phyloP scores from a whole-genome alignment of 2,888 invertebrate species.

The Argyresthia goedartella region DNA sequence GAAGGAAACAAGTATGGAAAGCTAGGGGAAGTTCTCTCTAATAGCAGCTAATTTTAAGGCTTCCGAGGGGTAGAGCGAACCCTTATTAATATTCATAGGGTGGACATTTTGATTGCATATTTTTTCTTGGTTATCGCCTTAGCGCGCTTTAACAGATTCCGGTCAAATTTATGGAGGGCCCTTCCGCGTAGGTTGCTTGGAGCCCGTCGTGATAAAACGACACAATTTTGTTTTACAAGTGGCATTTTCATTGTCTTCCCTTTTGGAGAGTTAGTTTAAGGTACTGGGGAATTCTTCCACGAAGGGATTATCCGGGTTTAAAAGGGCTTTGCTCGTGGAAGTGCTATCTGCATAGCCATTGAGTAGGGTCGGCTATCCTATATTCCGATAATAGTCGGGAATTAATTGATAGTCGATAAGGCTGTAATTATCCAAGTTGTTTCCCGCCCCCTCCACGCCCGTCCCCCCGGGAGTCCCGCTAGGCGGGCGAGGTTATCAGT shows the following conservation, averaged over 20 bases:
- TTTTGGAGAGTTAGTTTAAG: constrained; percentile 5
- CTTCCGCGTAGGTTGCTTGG: constrained; percentile 11
- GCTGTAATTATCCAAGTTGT: constrained; percentile 33
- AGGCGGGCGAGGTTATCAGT: too few relatives aligned
- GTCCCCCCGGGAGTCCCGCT: neutral
- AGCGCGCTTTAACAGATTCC: constrained; percentile 16
- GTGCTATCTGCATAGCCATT: neutral
- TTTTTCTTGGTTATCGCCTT: constrained; percentile 17
- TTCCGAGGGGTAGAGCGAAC: constrained; percentile 27
- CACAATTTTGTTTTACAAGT: too few relatives aligned
- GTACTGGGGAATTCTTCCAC: neutral
- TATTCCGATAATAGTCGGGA: constrained; percentile 18
- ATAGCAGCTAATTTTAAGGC: constrained; percentile 25
- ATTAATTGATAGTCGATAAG: constrained; percentile 54
- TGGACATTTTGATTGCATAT: constrained; percentile 22
- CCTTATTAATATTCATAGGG: constrained; percentile 35
- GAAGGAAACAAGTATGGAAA: neutral
- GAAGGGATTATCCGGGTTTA: neutral
- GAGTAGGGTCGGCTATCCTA: neutral
- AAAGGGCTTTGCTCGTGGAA: neutral
- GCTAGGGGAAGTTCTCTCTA: constrained; percentile 36
- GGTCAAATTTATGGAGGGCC: constrained; percentile 22
- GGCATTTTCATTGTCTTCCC: too few relatives aligned
- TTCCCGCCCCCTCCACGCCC: constrained; percentile 8
- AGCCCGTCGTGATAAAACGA: constrained; percentile 13